phyloP scores from a whole-genome alignment of 2,888 invertebrate species.

The Dynastes hyllus region DNA sequence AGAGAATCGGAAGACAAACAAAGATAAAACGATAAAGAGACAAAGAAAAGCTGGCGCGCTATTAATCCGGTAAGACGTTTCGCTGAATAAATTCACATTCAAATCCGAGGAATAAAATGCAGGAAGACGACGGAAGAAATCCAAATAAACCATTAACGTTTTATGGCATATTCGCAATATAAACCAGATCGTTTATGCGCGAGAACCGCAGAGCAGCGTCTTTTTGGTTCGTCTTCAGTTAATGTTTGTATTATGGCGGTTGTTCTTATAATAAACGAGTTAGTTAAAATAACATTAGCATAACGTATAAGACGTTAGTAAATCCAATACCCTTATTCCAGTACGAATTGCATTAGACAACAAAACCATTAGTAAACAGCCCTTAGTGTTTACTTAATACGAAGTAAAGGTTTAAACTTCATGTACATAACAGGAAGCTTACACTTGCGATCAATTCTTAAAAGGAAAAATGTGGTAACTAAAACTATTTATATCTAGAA shows the following conservation, averaged over 20 bases:
- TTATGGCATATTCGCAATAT: slow-evolving; percentile 48
- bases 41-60: slow-evolving; percentile 29
- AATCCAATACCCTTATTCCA: too few relatives aligned
- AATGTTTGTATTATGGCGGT: slow-evolving; percentile 9
- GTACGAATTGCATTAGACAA: too few relatives aligned
- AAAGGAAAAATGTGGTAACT: too few relatives aligned
- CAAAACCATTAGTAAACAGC: too few relatives aligned
- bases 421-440: too few relatives aligned
- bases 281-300: not conserved
- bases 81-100: slow-evolving; percentile 51
- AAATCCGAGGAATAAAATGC: slow-evolving; percentile 45
- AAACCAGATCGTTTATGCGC: slow-evolving; percentile 40
- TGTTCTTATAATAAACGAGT: not conserved
- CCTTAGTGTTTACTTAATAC: too few relatives aligned
- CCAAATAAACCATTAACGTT: slow-evolving; percentile 50
- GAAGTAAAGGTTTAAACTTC: too few relatives aligned
- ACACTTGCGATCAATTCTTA: too few relatives aligned
- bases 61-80: slow-evolving; percentile 51
- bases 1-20: slow-evolving; percentile 36
- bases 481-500: too few relatives aligned
- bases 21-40: slow-evolving; percentile 16
- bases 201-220: slow-evolving; percentile 42
- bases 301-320: too few relatives aligned
- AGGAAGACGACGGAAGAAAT: slow-evolving; percentile 37
- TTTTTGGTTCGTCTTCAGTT: slow-evolving; percentile 4